phyloP scores from a whole-genome alignment of 2,888 invertebrate species.

The Pollenia amentaria region DNA sequence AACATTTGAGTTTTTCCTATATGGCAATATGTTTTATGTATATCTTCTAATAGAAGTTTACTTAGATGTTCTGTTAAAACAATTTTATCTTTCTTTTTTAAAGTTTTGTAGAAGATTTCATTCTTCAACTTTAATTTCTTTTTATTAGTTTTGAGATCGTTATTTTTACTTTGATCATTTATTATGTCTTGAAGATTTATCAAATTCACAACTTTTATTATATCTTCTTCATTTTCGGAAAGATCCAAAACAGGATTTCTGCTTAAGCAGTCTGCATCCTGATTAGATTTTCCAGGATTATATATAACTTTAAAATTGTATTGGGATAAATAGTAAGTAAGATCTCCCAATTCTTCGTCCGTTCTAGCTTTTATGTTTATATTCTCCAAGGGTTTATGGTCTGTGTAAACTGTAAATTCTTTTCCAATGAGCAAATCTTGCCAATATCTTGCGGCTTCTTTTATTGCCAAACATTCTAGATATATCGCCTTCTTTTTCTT shows the following conservation, averaged over 20 bases:
- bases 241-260: conserved; percentile 67
- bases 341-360: conserved; percentile 64
- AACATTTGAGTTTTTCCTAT: conserved; percentile 68
- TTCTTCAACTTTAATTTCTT: conserved; percentile 11
- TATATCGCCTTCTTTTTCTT: conserved; percentile 73
- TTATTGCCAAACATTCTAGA: conserved; percentile 72
- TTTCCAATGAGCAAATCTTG: conserved; percentile 70
- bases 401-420: conserved; percentile 69
- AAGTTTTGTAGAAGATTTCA: conserved; percentile 55
- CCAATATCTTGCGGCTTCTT: conserved; percentile 72
- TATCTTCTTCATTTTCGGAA: conserved; percentile 46
- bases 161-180: conserved; percentile 35
- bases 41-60: conserved; percentile 62
- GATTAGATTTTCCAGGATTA: conserved; percentile 57
- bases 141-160: conserved; percentile 22
- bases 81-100: conserved; percentile 67
- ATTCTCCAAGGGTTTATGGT: conserved; percentile 70
- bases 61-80: conserved; percentile 65
- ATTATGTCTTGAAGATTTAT: conserved; percentile 27
- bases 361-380: conserved; percentile 63
- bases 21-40: conserved; percentile 68
- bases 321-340: conserved; percentile 60
- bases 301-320: conserved; percentile 67
- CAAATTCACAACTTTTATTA: conserved; percentile 51
- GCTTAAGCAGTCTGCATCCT: conserved; percentile 65